A percentile compares a stretch with the other conserved stretches of the same genome.
These are phyloP conservation scores for Lophotis ruficrista DNA, from an alignment of 2,113 vertebrate species.

Conservation along the genomic window DNA sequence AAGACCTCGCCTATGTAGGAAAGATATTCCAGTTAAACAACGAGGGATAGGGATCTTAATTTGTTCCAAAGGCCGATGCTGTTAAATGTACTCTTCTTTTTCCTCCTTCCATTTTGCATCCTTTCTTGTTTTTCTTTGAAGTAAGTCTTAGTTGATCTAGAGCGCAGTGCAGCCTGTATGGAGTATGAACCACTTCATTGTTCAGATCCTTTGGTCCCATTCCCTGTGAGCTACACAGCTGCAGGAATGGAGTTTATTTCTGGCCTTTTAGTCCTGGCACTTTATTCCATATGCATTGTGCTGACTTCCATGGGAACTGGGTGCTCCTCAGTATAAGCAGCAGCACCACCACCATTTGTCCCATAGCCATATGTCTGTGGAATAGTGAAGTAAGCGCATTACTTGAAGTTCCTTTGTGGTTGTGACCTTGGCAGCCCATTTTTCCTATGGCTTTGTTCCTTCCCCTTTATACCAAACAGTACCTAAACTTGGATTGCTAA, in stretches of 20 bases:
- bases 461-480: not conserved
- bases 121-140: not conserved
- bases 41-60: not conserved
- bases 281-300: accelerated
- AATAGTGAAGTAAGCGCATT: not conserved
- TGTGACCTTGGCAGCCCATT: not conserved
- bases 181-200: not conserved
- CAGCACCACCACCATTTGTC: not conserved
- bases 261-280: not conserved
- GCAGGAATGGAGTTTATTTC: not conserved
- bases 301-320: not conserved
- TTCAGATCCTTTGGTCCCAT: not conserved
- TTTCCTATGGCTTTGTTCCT: not conserved
- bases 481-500: not conserved
- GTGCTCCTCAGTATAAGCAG: not conserved
- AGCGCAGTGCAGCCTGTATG: not conserved
- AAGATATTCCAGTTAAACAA: not conserved
- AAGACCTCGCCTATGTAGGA: not conserved
- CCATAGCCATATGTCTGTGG: not conserved
- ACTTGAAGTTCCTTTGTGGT: not conserved
- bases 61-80: not conserved
- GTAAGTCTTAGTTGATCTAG: not conserved
- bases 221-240: not conserved
- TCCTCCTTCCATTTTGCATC: not conserved
- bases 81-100: not conserved